Conservation (phyloP, 2,888 invertebrate genomes). For the Tetrapedia diversipes region DNA sequence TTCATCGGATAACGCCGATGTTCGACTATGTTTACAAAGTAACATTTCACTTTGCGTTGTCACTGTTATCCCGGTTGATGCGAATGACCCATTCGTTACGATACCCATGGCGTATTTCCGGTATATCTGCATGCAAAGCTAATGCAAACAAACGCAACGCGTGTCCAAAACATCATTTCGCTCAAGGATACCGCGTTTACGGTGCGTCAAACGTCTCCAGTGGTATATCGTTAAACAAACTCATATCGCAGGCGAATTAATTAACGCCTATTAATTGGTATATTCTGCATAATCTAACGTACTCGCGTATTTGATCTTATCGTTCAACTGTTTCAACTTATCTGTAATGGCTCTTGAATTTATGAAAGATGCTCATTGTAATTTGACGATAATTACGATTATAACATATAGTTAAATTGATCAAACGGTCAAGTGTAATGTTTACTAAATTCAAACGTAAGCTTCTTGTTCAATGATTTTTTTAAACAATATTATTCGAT, state of each 20-base stretch:
- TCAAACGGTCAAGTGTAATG: no score
- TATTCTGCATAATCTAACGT: neutral
- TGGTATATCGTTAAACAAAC: constrained; percentile 52
- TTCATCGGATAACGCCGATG: neutral
- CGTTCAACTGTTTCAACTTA: neutral
- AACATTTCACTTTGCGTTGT: neutral
- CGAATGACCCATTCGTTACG: constrained; percentile 25
- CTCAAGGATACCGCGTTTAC: constrained; percentile 32
- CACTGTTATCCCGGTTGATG: neutral
- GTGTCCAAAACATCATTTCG: constrained; percentile 43
- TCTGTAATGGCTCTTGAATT: no score
- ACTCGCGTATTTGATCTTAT: constrained; percentile 15
- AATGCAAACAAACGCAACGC: constrained; percentile 41
- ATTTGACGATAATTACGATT: no score
- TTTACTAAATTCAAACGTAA: no score
- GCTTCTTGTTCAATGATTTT: no score
- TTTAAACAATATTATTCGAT: no score
- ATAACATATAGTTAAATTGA: no score
- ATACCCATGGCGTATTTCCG: constrained; percentile 38
- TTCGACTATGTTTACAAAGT: neutral
- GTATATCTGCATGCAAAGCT: constrained; percentile 19
- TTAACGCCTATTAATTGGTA: constrained; percentile 21
- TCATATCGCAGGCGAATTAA: constrained; percentile 7
- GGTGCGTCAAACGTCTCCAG: constrained; percentile 25
- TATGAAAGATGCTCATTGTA: no score